Percentiles rank a stretch among this genome's conserved stretches.
Evolutionary conservation across 2,888 invertebrate species (phyloP).

Genomic region (Zygothrica quintamaculata): DNA sequence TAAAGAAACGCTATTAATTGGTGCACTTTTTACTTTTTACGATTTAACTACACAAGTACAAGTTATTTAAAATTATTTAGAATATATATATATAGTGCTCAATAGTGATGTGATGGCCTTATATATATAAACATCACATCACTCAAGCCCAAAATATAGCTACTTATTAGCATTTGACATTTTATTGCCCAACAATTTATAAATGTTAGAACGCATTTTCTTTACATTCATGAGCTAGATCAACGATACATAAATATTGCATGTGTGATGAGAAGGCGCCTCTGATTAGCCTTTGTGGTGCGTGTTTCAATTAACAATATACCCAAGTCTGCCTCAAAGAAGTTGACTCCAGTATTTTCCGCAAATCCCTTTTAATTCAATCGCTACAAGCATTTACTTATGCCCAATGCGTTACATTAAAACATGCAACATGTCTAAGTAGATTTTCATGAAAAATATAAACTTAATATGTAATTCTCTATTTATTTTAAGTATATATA

Average conservation of each 20-base stretch:
- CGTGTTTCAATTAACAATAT: conserved; percentile 31
- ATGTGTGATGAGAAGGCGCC: conserved; percentile 3
- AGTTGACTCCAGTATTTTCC: conserved; percentile 50
- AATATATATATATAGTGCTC: too few relatives aligned
- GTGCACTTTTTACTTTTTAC: conserved; percentile 45
- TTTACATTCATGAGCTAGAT: conserved; percentile 3
- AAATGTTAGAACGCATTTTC: conserved; percentile 39
- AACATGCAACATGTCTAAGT: background rate
- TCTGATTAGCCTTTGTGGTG: conserved; percentile 30
- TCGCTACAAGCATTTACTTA: background rate
- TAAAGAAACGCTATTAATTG: conserved; percentile 54
- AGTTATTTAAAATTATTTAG: conserved; percentile 43
- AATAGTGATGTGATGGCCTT: too few relatives aligned
- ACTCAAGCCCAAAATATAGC: conserved; percentile 22
- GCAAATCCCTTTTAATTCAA: conserved; percentile 21
- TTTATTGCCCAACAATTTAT: conserved; percentile 39
- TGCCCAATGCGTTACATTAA: conserved; percentile 2
- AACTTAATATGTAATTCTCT: too few relatives aligned
- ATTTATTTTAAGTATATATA: too few relatives aligned
- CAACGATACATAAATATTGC: conserved; percentile 9
- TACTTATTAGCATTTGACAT: conserved; percentile 7
- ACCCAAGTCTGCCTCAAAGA: conserved; percentile 41
- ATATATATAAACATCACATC: too few relatives aligned
- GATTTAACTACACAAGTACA: background rate
- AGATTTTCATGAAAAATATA: background rate